Evolutionary conservation across 1,140 invertebrate species (phyloP), one percentile per base, ranked within the genome.

Genomic region (Diplogasteroides magnus): DNA sequence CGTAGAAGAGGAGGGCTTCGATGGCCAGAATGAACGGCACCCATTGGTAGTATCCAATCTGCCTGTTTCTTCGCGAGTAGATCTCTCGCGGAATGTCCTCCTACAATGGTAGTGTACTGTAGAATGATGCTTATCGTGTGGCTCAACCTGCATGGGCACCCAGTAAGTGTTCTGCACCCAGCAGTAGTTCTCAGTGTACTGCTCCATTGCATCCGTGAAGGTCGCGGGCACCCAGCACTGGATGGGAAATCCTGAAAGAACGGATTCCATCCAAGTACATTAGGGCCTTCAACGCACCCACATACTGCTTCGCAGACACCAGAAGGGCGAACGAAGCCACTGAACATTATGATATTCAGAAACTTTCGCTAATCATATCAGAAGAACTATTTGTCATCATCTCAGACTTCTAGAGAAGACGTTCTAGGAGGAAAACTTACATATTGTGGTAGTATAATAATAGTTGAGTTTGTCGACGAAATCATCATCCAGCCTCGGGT

Each of bases 1-100:
- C 75, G 70, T 87, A 86, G 79, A 86, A 87, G 59, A 85, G 69
- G 58, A 87, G 89, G 2, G 88, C 85, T 77, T 85, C 83, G 26
- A 86, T 76, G 23, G 83, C 82, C 11, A 86, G 68, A 65, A 86
- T 79, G 69, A 86, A 81, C 2, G 76, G 76, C 27, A 85, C 84
- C 85, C 84, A 86, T 77, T 86, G 85, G 72, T 86, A 86, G 70
- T 86, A 85, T 6, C 78, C 80, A 31, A 82, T 83, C 59, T 82
- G 80, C 31, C 81, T 65, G 68, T 82, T 82, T 48, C 80, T 48
- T 31, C 80, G 76, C 0, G 77, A 77, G 48, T 82, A 82, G 14
- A 82, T 83, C 70, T 82, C 80, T 29, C 78, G 74, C 14, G 80
- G 80, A 68, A 82, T 82, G 61, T 82, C 80, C 68, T 80, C 74